These are phyloP conservation scores for Notoglanidium macrostoma DNA, from an alignment of 2,797 vertebrate species.

Conservation along the genomic window DNA sequence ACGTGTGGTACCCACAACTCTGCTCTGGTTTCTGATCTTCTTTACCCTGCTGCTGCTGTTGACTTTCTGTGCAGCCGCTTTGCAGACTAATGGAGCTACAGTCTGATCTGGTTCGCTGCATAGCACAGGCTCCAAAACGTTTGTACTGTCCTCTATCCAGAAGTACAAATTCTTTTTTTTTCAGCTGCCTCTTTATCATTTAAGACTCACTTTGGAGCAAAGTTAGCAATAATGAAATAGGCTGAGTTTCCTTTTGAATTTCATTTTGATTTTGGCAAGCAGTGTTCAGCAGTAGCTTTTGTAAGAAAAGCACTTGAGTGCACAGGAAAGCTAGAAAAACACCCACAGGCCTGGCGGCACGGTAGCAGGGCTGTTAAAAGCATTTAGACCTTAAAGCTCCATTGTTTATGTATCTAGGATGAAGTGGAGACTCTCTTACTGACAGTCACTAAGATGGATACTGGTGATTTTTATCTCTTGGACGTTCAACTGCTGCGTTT, in stretches of 20 bases:
- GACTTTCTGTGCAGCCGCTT: neutral
- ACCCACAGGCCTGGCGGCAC: conserved; percentile 59
- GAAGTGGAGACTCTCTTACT: conserved; percentile 69
- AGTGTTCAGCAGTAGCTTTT: conserved; percentile 29
- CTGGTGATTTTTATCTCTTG: conserved; percentile 67
- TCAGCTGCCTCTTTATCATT: conserved; percentile 10
- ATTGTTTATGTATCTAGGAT: conserved; percentile 75
- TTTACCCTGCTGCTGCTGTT: conserved; percentile 23
- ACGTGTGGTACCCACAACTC: conserved; percentile 15
- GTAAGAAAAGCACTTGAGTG: conserved; percentile 32
- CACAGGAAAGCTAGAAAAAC: conserved; percentile 56
- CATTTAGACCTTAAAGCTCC: conserved; percentile 72
- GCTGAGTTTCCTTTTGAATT: neutral
- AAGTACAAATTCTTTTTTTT: neutral
- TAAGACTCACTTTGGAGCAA: conserved; percentile 12
- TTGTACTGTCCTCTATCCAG: conserved; percentile 21
- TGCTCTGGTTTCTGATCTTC: conserved; percentile 33
- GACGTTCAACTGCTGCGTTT: conserved; percentile 65
- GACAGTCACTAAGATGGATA: conserved; percentile 69
- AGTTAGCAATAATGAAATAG: conserved; percentile 4
- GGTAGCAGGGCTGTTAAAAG: conserved; percentile 73
- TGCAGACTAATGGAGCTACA: neutral
- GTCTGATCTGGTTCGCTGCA: conserved; percentile 11
- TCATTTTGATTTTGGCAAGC: conserved; percentile 20
- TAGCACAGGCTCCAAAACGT: conserved; percentile 3